Evolutionary conservation across 2,888 invertebrate species (phyloP), one percentile per base, ranked within the genome.

Genomic region (Pecten maximus): DNA sequence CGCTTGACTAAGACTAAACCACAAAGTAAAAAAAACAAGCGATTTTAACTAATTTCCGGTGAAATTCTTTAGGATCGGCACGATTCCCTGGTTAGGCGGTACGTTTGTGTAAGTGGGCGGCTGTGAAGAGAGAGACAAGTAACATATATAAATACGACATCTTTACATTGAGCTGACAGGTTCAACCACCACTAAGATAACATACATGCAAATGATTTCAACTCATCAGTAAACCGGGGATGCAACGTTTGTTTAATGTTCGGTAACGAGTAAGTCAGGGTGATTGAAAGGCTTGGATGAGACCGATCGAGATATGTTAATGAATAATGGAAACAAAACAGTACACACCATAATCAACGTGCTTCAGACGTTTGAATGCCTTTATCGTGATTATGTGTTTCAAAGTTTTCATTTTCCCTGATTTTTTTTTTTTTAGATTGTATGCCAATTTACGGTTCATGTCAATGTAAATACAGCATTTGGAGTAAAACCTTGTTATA

Each of bases 161-260:
- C 10, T 74, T 74, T 74, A 74, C 74, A 15, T 8, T 2, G 28
- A 74, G 35, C 35, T 74, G 74, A 74, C 74, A 74, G 74, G 35
- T 35, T 74, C 74, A 74, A 74, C 74, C 74, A 35, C 74, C 74
- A 74, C 74, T 74, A 35, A 74, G 35, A 12, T 15, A 23, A 35
- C 35, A 35, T 74, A 74, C 74, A 74, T 35, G 74, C 35, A 35
- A 74, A 74, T 35, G 74, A 74, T 74, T 74, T 74, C 74, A 74
- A 74, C 74, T 74, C 12, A 35, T 23, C 35, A 74, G 10, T 35
- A 35, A 35, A 74, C 10, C 74, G 10, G 35, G 8, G 3, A 28
- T 74, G 28, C 35, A 74, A 74, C 35, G 74, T 74, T 15, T 35
- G 35, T 28, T 54, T 35, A 35, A 74, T 74, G 74, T 28, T 74